Base-by-base conservation (phyloP, 2,797 vertebrate species). In the Acanthurus leucopareius region DNA sequence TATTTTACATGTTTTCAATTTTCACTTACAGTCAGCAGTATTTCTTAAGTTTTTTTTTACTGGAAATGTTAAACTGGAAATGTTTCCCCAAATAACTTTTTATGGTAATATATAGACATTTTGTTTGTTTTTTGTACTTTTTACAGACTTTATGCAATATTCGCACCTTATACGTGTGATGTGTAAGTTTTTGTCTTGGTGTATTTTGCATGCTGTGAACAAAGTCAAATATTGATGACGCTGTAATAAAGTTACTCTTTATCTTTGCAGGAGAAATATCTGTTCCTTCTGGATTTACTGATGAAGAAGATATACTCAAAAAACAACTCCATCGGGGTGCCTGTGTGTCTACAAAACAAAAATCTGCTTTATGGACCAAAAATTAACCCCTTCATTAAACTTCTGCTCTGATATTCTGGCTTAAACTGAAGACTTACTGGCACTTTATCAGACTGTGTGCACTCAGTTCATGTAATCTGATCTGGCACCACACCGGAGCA, bases 251-350 rank as follows among this genome's bases (percentile, higher is more conserved):
- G 5, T 32, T 73, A 14, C 14, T 75, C 6, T 57, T 88, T 88
- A 60, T 91, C 77, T 81, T 73, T 73, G 20, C 87, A 96, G 95
- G 90, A 94, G 65, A 77, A 84, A 93, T 49, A 82, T 57, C 3
- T 96, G 95, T 73, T 85, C 89, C 20, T 95, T 96, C 84, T 84
- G 87, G 73, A 75, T 20, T 2, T 69, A 72, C 17, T 56, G 7
- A 51, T 90, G 74, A 85, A 56, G 59, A 79, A 35, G 25, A 75
- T 11, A 61, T 5, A 10, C 25, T 74, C 15, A 25, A 64, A 64
- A 62, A 51, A 73, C 2, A 45, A 20, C 56, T 60, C 44, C 66
- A 61, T 60, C 22, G 59, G 13, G 19, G 9, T 5, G 54, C 35
- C 65, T 32, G 28, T 32, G 4, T 32, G 51, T 44, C 42, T 38